These are phyloP conservation scores for Xanthia togata DNA, from an alignment of 2,888 invertebrate genomes.

Conservation along the genomic window DNA sequence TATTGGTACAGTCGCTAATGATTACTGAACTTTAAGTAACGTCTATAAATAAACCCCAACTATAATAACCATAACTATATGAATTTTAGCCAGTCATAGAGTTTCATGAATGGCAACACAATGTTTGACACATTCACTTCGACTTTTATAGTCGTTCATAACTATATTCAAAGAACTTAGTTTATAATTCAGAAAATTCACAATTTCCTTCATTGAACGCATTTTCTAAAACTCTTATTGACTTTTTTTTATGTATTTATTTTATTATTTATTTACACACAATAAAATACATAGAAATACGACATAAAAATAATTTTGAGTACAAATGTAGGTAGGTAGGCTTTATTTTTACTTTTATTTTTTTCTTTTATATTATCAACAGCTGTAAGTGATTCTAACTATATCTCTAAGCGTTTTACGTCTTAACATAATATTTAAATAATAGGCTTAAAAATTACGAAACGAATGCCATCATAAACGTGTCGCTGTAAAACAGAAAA, in stretches of 20 bases:
- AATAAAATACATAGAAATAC: too few relatives aligned
- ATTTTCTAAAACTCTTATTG: too few relatives aligned
- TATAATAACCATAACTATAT: too few relatives aligned
- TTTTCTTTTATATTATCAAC: neutral
- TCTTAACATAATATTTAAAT: conserved; percentile 35
- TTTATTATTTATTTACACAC: too few relatives aligned
- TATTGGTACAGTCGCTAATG: too few relatives aligned
- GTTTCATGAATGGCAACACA: neutral
- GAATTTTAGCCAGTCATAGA: neutral
- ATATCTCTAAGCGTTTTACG: conserved; percentile 5
- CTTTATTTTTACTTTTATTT: neutral
- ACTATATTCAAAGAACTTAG: too few relatives aligned
- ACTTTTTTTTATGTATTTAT: too few relatives aligned
- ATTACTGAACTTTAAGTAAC: neutral
- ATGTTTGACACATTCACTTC: neutral
- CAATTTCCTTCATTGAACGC: neutral
- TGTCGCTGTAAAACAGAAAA: conserved; percentile 55
- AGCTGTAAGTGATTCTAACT: conserved; percentile 23
- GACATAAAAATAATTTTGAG: too few relatives aligned
- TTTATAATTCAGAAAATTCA: neutral
- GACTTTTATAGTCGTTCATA: too few relatives aligned
- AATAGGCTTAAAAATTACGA: conserved; percentile 49
- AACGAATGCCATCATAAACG: conserved; percentile 54
- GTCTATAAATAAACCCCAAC: neutral
- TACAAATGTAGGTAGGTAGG: neutral